A percentile compares a stretch with the other conserved stretches of the same genome.
phyloP scores from a whole-genome alignment of 2,888 invertebrate genomes.

The Micropterix aruncella region DNA sequence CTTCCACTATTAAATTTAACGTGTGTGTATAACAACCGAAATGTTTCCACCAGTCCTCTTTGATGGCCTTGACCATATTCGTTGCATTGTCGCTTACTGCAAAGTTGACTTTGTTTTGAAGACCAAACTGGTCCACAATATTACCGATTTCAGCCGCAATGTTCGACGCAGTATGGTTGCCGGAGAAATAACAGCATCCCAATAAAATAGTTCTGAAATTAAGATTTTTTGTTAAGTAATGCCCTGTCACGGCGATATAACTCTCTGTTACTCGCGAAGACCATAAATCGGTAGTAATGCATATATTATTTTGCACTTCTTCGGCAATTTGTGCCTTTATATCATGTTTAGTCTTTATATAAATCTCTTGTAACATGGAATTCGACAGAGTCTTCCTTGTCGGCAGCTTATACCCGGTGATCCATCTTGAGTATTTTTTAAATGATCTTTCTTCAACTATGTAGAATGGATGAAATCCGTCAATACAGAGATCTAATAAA shows the following conservation, averaged over 20 bases:
- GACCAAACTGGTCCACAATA: not conserved
- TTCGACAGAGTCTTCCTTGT: not conserved
- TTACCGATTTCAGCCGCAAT: not conserved
- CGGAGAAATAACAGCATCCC: not conserved
- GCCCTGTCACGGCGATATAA: not conserved
- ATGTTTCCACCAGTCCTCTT: not conserved
- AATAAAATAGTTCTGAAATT: not conserved
- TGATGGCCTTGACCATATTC: not conserved
- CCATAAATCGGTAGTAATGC: not conserved
- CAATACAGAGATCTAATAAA: not conserved
- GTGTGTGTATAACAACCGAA: not conserved
- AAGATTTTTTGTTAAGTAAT: not conserved
- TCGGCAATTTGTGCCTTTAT: not conserved
- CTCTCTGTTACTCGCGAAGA: not conserved
- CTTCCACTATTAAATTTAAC: not conserved
- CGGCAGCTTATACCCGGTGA: not conserved
- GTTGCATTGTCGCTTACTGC: not conserved
- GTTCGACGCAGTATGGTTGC: not conserved
- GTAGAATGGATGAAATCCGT: not conserved
- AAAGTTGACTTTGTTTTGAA: not conserved
- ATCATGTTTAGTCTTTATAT: not conserved
- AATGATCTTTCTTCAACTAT: not conserved
- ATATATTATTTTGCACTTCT: not conserved
- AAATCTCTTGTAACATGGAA: not conserved
- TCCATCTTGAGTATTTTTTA: not conserved